These are phyloP conservation scores for Phodopus roborovskii DNA, from an alignment of 2,113 vertebrate genomes.

Conservation along the genomic window DNA sequence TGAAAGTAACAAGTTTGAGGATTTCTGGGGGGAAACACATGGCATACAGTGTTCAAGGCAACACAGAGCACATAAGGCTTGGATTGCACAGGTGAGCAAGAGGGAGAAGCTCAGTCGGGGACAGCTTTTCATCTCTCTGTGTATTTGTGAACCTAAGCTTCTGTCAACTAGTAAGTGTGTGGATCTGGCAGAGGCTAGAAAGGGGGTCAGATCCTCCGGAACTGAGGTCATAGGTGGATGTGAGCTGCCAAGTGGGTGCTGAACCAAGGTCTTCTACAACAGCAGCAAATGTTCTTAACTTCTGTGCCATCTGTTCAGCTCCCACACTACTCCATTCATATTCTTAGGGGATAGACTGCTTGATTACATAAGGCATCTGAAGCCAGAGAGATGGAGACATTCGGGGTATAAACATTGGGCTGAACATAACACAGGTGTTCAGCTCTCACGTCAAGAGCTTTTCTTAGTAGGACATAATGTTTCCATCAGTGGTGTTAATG, in stretches of 20 bases:
- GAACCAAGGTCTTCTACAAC: neutral
- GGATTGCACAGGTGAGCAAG: neutral
- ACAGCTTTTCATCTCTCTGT: neutral
- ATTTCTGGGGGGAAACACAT: neutral
- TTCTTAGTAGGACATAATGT: neutral
- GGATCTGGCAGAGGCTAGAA: neutral
- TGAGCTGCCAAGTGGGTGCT: neutral
- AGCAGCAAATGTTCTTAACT: too few species aligned
- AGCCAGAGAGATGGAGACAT: neutral
- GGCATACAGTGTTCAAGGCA: too few species aligned
- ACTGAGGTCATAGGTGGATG: neutral
- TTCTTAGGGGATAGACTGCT: neutral
- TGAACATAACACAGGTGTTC: neutral
- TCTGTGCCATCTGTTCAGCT: too few species aligned
- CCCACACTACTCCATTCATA: neutral
- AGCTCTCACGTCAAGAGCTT: neutral
- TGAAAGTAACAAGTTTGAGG: neutral
- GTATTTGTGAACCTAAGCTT: neutral
- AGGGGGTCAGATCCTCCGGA: neutral
- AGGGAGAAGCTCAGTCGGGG: rapidly evolving
- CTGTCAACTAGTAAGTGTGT: neutral
- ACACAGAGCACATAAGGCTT: neutral
- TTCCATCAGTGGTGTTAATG: neutral
- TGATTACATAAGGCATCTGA: neutral
- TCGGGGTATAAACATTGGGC: too few species aligned